A percentile compares a stretch with the other conserved stretches of the same genome.
Conservation (phyloP, 2,113 vertebrate species). For the Dryoscopus gambensis region DNA sequence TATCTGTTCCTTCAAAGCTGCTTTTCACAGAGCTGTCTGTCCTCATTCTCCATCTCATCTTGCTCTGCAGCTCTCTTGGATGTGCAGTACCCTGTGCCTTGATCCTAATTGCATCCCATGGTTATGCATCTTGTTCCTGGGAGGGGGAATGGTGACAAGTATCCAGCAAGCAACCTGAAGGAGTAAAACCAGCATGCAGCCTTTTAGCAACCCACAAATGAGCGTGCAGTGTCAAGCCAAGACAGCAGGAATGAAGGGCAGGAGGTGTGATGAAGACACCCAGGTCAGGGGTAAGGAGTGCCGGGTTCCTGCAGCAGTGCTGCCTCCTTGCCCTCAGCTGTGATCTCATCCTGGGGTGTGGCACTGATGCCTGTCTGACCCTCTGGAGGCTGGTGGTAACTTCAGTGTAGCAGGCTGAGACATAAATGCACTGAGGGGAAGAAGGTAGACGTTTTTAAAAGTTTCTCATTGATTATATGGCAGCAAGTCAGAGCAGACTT, state of each 20-base stretch:
- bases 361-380: background rate
- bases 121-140: background rate
- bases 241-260: background rate
- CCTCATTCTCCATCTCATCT: background rate
- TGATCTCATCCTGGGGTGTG: background rate
- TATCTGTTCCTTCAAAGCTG: background rate
- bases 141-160: background rate
- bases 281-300: background rate
- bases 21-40: background rate
- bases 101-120: background rate
- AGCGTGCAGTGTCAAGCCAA: background rate
- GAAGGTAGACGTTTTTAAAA: background rate
- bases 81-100: background rate
- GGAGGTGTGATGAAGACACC: background rate
- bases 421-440: background rate
- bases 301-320: fast-evolving
- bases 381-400: background rate
- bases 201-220: background rate
- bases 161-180: background rate
- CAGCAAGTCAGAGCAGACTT: background rate
- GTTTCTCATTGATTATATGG: background rate
- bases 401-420: background rate
- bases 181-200: background rate
- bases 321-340: background rate
- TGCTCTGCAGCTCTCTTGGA: background rate